Base-by-base conservation (phyloP, 2,113 vertebrate species). In the Elephantulus edwardii region DNA sequence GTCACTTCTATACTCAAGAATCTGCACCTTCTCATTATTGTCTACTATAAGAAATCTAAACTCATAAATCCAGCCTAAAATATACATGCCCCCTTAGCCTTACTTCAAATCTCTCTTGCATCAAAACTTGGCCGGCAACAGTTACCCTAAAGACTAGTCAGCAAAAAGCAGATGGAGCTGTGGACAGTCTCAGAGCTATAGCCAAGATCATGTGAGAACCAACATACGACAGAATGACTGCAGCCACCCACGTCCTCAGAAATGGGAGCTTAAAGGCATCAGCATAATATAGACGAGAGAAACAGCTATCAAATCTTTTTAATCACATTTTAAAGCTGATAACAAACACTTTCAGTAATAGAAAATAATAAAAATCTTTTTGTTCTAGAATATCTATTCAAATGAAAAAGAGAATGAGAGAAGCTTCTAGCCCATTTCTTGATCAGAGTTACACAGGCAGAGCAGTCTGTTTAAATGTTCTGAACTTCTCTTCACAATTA, bases 281-380 rank as follows among this genome's bases (percentile, higher is more conserved):
- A 70, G 38, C 9, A 74, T 50, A 86, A 28, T 20, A 76, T 83
- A 68, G 90, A 77, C 68, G 19, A 92, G 86, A 78, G 4, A 35
- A 52, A 71, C 5, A 66, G 12, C 64, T 92, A 48, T 85, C 40
- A 56, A 64, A 72, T 76, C 28, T 80, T 88, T 75, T 28, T n/a
- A n/a, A 90, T 20, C 26, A 76, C 9, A 74, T 30, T 46, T 85
- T 86, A 83, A 89, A 92, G 72, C 28, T 60, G 72, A 40, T 72
- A 12, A 84, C 14, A n/a, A 85, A 44, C 48, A 80, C 14, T 89
- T 91, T 52, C 35, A 48, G 35, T 82, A 86, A 86, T 30, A 33
- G 81, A 80, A 78, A 13, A 44, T 30, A 66, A 17, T 72, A 46
- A 81, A 58, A 6, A 70, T 42, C 77, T 72, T 72, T 88, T 50